These are phyloP conservation scores for Ptychobarbus kaznakovi DNA, from an alignment of 2,797 vertebrate genomes.

Conservation along the genomic window DNA sequence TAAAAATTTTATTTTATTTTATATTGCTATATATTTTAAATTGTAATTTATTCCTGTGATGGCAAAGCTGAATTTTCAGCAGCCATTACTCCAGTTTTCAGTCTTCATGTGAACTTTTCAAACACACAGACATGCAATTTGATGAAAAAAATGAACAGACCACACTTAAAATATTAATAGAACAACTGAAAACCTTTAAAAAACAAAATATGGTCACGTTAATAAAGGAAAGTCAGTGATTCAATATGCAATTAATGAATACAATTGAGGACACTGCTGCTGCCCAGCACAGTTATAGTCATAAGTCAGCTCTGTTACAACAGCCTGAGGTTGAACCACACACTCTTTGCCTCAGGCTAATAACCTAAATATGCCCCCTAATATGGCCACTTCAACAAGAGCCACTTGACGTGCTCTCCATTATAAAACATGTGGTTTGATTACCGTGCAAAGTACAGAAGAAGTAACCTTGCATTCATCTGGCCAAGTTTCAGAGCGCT, in stretches of 20 bases:
- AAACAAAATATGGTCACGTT: neutral
- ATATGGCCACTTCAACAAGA: slow-evolving; percentile 64
- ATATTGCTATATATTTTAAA: neutral
- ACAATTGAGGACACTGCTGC: slow-evolving; percentile 79
- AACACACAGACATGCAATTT: neutral
- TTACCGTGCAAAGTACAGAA: slow-evolving; percentile 66
- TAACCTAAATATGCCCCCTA: slow-evolving; percentile 63
- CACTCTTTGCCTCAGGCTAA: slow-evolving; percentile 46
- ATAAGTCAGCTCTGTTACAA: slow-evolving; percentile 53
- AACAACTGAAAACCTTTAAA: neutral
- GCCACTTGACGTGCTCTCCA: slow-evolving; percentile 61
- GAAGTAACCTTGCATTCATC: slow-evolving; percentile 72
- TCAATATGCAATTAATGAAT: slow-evolving; percentile 77
- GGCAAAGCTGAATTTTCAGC: neutral
- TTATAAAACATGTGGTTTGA: slow-evolving; percentile 45
- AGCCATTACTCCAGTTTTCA: neutral
- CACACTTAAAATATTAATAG: neutral
- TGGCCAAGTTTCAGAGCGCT: slow-evolving; percentile 54
- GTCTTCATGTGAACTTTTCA: neutral
- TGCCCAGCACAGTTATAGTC: slow-evolving; percentile 63
- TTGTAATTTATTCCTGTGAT: neutral
- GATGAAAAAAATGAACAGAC: neutral
- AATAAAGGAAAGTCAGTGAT: slow-evolving; percentile 53
- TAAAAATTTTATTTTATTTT: no score
- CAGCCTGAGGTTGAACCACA: slow-evolving; percentile 43